Percentiles rank a stretch among this genome's conserved stretches.
Conservation (phyloP, 2,113 vertebrate genomes). For the Hoplias malabaricus region DNA sequence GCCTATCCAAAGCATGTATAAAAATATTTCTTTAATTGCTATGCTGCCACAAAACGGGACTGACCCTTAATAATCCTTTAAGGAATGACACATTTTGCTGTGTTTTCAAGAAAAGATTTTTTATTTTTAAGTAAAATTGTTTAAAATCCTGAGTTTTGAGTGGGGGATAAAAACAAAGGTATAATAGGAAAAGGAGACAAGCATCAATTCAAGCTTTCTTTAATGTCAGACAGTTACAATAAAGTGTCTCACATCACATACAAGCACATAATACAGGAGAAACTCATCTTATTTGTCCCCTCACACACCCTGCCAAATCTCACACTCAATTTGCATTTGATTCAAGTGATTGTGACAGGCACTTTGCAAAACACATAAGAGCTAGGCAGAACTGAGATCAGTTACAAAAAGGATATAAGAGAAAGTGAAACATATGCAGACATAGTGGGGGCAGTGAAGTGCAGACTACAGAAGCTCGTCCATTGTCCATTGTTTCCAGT, state of each 20-base stretch:
- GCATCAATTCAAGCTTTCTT: background rate
- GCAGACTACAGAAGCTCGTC: background rate
- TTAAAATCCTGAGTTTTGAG: no score
- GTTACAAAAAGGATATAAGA: conserved; percentile 16
- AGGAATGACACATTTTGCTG: no score
- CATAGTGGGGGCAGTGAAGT: background rate
- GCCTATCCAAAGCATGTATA: no score
- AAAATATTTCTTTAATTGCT: no score
- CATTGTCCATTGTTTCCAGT: background rate
- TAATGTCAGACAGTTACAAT: conserved; percentile 15
- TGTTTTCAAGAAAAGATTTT: no score
- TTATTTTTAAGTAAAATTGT: no score
- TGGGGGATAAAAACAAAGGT: background rate
- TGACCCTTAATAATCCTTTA: no score
- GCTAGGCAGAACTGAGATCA: background rate
- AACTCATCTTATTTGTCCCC: background rate
- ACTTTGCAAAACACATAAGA: background rate
- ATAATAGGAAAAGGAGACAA: background rate
- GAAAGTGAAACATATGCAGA: background rate
- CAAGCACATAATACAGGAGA: background rate
- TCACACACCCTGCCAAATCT: background rate
- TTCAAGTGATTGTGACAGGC: conserved; percentile 1
- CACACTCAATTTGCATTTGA: background rate
- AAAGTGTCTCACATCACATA: background rate
- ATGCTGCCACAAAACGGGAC: no score